Conservation (phyloP, 2,797 vertebrate genomes). For the Labeo calbasu region DNA sequence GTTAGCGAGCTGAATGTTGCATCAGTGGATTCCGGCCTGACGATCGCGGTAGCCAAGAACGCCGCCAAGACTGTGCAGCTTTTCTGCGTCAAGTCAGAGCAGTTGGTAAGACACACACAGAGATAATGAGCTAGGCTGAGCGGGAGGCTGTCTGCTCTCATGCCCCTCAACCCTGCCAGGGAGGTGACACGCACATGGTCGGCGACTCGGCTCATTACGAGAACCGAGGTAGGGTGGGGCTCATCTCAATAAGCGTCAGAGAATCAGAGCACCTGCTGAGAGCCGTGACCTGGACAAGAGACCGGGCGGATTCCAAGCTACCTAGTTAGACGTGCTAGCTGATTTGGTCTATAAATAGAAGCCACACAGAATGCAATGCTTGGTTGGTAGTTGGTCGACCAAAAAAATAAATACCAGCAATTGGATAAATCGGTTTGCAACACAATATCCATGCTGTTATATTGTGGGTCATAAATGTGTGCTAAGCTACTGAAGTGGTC, state of each 20-base stretch:
- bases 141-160: constrained; percentile 32
- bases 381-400: background rate
- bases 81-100: constrained; percentile 94
- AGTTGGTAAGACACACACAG: constrained; percentile 84
- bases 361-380: background rate
- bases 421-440: background rate
- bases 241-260: constrained; percentile 12
- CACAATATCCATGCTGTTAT: background rate
- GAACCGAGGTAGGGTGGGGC: background rate
- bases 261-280: constrained; percentile 16
- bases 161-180: constrained; percentile 24
- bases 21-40: constrained; percentile 87
- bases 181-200: background rate
- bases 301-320: background rate
- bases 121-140: constrained; percentile 23
- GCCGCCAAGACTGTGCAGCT: constrained; percentile 94
- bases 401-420: background rate
- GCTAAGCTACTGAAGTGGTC: background rate
- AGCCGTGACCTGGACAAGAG: constrained; percentile 31
- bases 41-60: constrained; percentile 90
- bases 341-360: constrained; percentile 14
- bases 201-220: constrained; percentile 18
- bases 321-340: constrained; percentile 11
- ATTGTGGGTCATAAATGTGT: background rate
- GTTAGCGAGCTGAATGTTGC: constrained; percentile 93